These are phyloP conservation scores for Pachycephus smyrnensis DNA, from an alignment of 2,888 invertebrate species.

Conservation along the genomic window DNA sequence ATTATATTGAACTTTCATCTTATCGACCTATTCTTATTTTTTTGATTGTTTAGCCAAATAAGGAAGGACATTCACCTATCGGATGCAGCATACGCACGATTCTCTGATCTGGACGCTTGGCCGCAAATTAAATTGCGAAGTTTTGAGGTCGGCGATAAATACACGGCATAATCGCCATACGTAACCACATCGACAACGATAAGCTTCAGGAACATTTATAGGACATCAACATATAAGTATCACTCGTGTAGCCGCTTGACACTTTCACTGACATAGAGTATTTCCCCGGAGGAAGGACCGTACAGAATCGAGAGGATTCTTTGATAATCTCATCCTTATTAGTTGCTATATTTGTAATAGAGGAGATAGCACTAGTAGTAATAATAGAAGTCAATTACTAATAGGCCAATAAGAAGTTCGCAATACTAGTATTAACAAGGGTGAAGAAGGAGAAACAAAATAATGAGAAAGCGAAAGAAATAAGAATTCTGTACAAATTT, in stretches of 20 bases:
- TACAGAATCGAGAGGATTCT: not conserved
- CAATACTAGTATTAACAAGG: not conserved
- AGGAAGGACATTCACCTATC: not conserved
- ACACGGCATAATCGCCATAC: not conserved
- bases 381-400: not conserved
- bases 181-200: not conserved
- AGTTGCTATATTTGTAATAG: not conserved
- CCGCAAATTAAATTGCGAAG: not conserved
- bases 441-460: not conserved
- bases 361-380: not conserved
- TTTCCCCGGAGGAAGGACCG: not conserved
- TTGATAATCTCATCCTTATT: not conserved
- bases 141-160: not conserved
- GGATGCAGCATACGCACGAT: conserved; percentile 2
- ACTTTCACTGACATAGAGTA: not conserved
- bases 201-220: not conserved
- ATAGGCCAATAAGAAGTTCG: not conserved
- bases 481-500: not conserved
- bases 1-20: not conserved
- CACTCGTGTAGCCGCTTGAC: not conserved
- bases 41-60: not conserved
- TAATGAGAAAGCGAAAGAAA: not conserved
- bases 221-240: not conserved
- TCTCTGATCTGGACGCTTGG: not conserved
- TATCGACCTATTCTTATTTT: not conserved